Conservation (phyloP, 2,113 vertebrate species). For the Myotis davidii region DNA sequence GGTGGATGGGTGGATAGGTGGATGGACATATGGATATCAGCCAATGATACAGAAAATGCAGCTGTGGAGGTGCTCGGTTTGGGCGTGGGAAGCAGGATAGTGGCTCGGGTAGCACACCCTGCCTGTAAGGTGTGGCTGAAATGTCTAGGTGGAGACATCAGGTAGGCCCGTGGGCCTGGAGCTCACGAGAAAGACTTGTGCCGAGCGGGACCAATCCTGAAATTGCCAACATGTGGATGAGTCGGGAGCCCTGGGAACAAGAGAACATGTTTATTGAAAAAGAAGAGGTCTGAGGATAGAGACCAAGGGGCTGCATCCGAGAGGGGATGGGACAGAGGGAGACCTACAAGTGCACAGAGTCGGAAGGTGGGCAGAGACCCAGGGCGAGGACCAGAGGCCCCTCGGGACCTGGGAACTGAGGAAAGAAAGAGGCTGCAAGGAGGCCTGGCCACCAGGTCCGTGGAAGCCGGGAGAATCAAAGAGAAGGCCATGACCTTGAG, state of each 20-base stretch:
- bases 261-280: too few species aligned
- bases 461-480: background rate
- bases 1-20: background rate
- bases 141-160: background rate
- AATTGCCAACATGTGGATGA: background rate
- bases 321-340: background rate
- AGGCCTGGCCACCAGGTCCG: background rate
- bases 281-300: background rate
- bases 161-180: background rate
- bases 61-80: background rate
- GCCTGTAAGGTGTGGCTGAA: too few species aligned
- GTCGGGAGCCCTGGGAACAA: background rate
- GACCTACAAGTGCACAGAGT: fast-evolving
- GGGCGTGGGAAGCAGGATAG: background rate
- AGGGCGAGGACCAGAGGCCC: background rate
- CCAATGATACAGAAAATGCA: background rate
- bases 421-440: background rate
- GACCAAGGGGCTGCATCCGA: fast-evolving
- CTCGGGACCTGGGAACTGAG: background rate
- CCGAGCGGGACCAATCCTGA: background rate
- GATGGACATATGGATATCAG: background rate
- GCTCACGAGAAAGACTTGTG: background rate
- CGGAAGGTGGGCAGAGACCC: background rate
- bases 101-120: background rate
- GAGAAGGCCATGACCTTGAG: background rate